Evolutionary conservation across 2,888 invertebrate species (phyloP), one percentile per base, ranked within the genome.

Genomic region (Papilio elwesi): DNA sequence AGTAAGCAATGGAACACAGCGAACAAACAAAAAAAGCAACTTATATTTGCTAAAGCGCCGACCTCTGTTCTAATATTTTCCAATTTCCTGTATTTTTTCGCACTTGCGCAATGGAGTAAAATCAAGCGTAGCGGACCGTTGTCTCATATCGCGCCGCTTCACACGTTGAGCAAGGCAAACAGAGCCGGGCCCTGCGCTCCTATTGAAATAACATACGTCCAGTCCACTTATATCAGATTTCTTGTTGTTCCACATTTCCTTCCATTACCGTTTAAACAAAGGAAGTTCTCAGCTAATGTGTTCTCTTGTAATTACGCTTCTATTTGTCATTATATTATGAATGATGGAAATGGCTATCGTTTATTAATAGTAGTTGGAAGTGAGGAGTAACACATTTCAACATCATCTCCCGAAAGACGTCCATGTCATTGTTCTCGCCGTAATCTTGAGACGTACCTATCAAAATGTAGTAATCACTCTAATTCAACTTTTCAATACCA

Each of bases 211-310:
- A 91, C 90, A 91, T 86, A 85, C 81, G 82, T 83, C 78, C 79
- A 80, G 85, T 85, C 87, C 88, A 87, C 89, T 90, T 86, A 90
- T 91, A 91, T 92, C 91, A 83, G 90, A 92, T 92, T 92, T 87
- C 91, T 86, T 87, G 88, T 91, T 92, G 91, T 92, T 90, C 84
- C 85, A 86, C 84, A 84, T 85, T 87, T 85, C 87, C 82, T 89
- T 88, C 91, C 89, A 91, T 91, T 91, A 90, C 85, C 85, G 88
- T 86, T 84, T 84, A 81, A 85, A 79, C 82, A 80, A 83, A 82
- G 79, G 83, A 90, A 82, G 83, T 80, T 86, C 82, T 80, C 74
- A 74, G 70, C 75, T 78, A 76, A 82, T 82, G 80, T 86, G 85
- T 84, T 85, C 83, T 80, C 80, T 84, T 74, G 43, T 76, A 73